Evolutionary conservation across 53 echinoderm and acorn worm species (phyloP), one percentile per base, ranked within the genome.

Genomic region (Stichopus horrens): DNA sequence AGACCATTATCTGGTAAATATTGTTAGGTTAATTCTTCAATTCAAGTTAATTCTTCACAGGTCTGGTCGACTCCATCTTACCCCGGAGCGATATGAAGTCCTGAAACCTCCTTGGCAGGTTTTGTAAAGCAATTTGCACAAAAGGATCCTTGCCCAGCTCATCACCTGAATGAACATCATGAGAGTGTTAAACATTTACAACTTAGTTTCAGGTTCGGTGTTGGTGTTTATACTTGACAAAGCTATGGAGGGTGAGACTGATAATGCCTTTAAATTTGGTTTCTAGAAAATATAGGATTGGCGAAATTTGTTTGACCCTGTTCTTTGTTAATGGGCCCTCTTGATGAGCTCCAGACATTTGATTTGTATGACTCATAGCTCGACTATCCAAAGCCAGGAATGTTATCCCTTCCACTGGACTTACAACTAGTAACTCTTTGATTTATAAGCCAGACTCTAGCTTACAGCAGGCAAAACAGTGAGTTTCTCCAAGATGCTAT

Each of bases 371-470:
- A 55, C 55, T 79, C 54, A 79, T 7, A 13, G 7, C 63, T 63
- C 7, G 11, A 4, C 63, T 60, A 10, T 63, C 63, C 16, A 37
- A 37, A 37, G 37, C 37, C 63, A 63, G 63, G 63, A 63, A 63
- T 79, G 79, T 54, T 52, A n/a, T 37, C 37, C 37, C 37, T 37
- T 37, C 37, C 7, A 13, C 79, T 52, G 79, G 19, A 53, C 53
- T 79, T 52, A 53, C 10, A 52, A 79, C 52, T 75, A 52, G 75
- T 79, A 55, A 79, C 79, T 79, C 79, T 79, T 79, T 79, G 79
- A 79, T 79, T 79, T 55, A 79, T 53, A 79, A 79, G 51, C 79
- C 79, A 54, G 79, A 54, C 16, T 37, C 1, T 37, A 37, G 79
- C 54, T 55, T 79, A 53, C 19, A 51, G 54, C 52, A 79, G 79